Evolutionary conservation across 2,888 invertebrate genomes (phyloP).

Genomic region (Plusia festucae): DNA sequence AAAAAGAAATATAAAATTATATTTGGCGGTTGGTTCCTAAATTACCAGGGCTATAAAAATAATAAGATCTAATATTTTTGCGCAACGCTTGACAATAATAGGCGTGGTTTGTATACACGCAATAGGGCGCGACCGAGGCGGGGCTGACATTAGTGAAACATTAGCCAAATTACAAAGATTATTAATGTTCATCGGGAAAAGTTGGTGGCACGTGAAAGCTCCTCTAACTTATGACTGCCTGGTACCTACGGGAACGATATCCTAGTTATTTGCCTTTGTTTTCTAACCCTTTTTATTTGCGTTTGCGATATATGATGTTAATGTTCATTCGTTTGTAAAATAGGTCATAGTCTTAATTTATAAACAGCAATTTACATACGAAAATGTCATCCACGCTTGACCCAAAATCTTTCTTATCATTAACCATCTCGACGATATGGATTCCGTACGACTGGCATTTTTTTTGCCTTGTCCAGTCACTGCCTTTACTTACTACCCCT

Average conservation of each 20-base stretch:
- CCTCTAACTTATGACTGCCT: slow-evolving; percentile 26
- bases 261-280: not conserved
- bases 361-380: too few relatives aligned
- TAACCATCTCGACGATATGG: too few relatives aligned
- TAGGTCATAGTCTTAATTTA: too few relatives aligned
- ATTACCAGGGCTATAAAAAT: slow-evolving; percentile 45
- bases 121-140: slow-evolving; percentile 58
- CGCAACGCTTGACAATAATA: slow-evolving; percentile 52
- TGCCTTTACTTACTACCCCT: too few relatives aligned
- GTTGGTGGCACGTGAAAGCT: slow-evolving; percentile 36
- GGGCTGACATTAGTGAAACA: slow-evolving; percentile 56
- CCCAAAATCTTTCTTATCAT: too few relatives aligned
- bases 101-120: slow-evolving; percentile 50
- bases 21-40: not conserved
- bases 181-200: slow-evolving; percentile 29
- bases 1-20: too few relatives aligned
- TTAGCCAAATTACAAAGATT: slow-evolving; percentile 59
- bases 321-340: too few relatives aligned
- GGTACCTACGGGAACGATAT: slow-evolving; percentile 20
- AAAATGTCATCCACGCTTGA: too few relatives aligned
- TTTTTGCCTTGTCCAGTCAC: too few relatives aligned
- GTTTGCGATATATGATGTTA: too few relatives aligned
- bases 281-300: too few relatives aligned
- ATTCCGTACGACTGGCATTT: too few relatives aligned
- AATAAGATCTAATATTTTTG: slow-evolving; percentile 37